These are phyloP conservation scores for Scortum barcoo DNA, from an alignment of 2,113 vertebrate genomes.

Conservation along the genomic window DNA sequence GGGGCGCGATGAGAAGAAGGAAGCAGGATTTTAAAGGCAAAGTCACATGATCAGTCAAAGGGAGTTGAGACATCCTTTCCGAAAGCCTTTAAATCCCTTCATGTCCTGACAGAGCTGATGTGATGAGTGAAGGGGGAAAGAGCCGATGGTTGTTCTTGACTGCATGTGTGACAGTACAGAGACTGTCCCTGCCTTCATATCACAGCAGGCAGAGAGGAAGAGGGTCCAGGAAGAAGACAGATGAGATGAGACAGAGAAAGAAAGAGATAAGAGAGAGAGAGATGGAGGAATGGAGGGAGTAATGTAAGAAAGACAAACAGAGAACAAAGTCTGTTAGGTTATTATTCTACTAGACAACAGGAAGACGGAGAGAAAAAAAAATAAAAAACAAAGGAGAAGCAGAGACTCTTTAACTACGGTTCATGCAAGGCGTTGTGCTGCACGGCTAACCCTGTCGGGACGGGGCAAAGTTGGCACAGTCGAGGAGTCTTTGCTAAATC, in stretches of 20 bases:
- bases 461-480: neutral
- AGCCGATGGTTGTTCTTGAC: conserved; percentile 6
- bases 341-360: neutral
- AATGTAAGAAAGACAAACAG: neutral
- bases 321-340: neutral
- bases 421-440: neutral
- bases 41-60: conserved; percentile 40
- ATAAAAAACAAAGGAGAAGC: neutral
- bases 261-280: neutral
- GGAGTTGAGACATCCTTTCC: conserved; percentile 25
- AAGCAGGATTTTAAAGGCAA: conserved; percentile 11
- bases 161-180: neutral
- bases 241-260: neutral
- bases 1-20: conserved; percentile 11
- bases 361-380: neutral
- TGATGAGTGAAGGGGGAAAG: neutral
- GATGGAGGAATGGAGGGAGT: neutral
- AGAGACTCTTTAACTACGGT: neutral
- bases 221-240: neutral
- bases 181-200: neutral
- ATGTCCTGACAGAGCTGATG: neutral
- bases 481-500: conserved; percentile 14
- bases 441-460: neutral
- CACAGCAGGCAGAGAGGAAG: neutral
- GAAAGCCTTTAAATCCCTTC: conserved; percentile 2